A percentile compares a stretch with the other conserved stretches of the same genome.
These are phyloP conservation scores for Pampusana beccarii DNA, from an alignment of 2,113 vertebrate genomes.

Conservation along the genomic window DNA sequence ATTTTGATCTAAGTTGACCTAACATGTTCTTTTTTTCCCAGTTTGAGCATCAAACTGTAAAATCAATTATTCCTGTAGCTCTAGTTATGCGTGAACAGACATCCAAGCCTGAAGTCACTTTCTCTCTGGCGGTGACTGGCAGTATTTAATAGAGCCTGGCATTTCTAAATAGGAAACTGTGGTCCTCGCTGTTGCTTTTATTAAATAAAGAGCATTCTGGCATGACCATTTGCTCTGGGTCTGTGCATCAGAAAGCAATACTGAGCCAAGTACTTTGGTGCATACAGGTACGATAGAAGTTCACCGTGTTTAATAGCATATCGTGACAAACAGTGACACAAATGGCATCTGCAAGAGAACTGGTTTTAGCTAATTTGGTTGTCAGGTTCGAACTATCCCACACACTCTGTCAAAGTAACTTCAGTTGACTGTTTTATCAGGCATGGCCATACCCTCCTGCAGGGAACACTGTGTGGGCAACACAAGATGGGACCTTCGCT, in stretches of 20 bases:
- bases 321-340: not conserved
- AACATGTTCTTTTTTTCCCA: accelerated
- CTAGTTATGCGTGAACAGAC: not conserved
- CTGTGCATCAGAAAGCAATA: not conserved
- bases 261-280: not conserved
- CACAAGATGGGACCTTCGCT: not conserved
- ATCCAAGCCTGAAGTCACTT: not conserved
- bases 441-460: accelerated
- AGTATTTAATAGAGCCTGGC: not conserved
- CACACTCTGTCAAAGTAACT: not conserved
- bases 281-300: not conserved
- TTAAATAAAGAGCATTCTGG: slow-evolving; percentile 1
- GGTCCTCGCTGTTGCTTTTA: not conserved
- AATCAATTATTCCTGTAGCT: slow-evolving; percentile 26
- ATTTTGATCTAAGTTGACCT: not conserved
- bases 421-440: not conserved
- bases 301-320: not conserved
- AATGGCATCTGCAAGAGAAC: not conserved
- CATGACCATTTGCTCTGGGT: not conserved
- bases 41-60: not conserved
- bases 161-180: slow-evolving; percentile 15
- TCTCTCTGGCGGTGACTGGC: not conserved
- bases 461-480: not conserved
- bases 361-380: not conserved
- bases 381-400: not conserved